These are phyloP conservation scores for Drosophila orosa DNA, from an alignment of 1,140 invertebrate genomes.

Conservation along the genomic window DNA sequence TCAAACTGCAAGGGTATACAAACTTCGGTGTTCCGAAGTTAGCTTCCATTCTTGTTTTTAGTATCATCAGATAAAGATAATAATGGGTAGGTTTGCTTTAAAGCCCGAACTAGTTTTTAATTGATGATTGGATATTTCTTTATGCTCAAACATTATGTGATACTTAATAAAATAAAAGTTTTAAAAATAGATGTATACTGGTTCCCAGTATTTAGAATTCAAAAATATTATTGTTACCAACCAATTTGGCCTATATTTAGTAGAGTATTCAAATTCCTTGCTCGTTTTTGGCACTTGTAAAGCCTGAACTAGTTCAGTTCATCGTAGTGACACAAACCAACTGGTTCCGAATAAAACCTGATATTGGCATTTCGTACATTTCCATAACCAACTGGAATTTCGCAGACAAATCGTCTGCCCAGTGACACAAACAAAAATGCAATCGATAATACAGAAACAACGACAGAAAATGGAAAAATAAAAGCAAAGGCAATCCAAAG, in stretches of 20 bases:
- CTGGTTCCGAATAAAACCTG: slow-evolving; percentile 32
- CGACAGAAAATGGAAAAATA: background rate
- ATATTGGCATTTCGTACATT: slow-evolving; percentile 39
- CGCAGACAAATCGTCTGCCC: slow-evolving; percentile 40
- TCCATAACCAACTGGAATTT: slow-evolving; percentile 44
- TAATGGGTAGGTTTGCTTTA: background rate
- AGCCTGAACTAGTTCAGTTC: slow-evolving; percentile 20
- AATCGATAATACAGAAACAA: background rate
- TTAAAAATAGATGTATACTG: too few species aligned
- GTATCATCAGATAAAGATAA: background rate
- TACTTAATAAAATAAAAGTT: background rate
- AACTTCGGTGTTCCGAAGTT: too few species aligned
- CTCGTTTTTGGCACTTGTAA: background rate
- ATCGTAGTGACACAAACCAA: background rate
- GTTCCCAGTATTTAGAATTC: too few species aligned
- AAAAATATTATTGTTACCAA: background rate
- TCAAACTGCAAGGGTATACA: too few species aligned
- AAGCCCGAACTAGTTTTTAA: slow-evolving; percentile 9
- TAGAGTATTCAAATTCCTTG: background rate
- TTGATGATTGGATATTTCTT: too few species aligned
- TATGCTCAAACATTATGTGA: background rate
- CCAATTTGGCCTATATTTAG: background rate
- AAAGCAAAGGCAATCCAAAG: background rate
- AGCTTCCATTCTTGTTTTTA: too few species aligned
- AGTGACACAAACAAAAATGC: slow-evolving; percentile 3